A percentile compares a stretch with the other conserved stretches of the same genome.
Evolutionary conservation across 2,797 vertebrate genomes (phyloP).

Genomic region (Fratercula arctica): DNA sequence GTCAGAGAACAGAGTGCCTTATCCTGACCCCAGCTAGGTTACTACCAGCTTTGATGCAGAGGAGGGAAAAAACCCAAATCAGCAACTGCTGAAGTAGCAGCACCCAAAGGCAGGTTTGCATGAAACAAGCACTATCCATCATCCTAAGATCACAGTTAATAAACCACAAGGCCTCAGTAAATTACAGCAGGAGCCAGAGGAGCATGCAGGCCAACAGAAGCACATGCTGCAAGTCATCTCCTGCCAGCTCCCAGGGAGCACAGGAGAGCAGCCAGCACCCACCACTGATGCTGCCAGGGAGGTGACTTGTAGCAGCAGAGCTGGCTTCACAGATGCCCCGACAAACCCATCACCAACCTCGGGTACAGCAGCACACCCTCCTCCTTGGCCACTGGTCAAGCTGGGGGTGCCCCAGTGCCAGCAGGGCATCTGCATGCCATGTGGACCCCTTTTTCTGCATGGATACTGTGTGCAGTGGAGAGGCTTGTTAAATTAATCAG

Average conservation of each 20-base stretch:
- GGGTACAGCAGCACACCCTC: not conserved
- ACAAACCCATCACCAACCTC: not conserved
- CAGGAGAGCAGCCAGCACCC: not conserved
- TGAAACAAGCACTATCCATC: slow-evolving; percentile 28
- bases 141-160: not conserved
- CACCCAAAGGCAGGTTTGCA: not conserved
- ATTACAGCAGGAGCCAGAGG: not conserved
- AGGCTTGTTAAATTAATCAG: not conserved
- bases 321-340: not conserved
- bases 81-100: slow-evolving; percentile 7
- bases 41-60: not conserved
- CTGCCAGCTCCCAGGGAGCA: not conserved
- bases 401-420: not conserved
- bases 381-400: not conserved
- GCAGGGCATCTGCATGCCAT: not conserved
- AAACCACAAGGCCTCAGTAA: not conserved
- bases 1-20: not conserved
- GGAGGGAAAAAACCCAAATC: not conserved
- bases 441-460: not conserved
- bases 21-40: not conserved
- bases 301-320: not conserved
- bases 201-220: not conserved
- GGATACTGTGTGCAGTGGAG: fast-evolving
- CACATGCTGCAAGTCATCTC: not conserved
- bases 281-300: not conserved